Evolutionary conservation across 1,140 invertebrate genomes (phyloP).

Genomic region (Aphelinus atriplicis): DNA sequence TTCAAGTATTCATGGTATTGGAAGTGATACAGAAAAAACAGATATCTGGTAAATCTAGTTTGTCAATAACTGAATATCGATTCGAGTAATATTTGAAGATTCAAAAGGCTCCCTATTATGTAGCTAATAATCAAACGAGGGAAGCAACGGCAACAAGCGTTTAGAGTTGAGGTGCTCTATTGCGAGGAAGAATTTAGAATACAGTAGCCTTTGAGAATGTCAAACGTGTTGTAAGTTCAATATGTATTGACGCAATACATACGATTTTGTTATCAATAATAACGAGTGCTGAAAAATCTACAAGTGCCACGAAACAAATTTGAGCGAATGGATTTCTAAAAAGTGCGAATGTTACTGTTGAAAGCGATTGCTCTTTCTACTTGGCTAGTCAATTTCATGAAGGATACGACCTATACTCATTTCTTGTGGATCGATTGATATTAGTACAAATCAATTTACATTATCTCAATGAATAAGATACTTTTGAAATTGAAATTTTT

Average conservation of each 20-base stretch:
- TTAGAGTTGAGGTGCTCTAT: not conserved
- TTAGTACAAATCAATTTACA: too few relatives aligned
- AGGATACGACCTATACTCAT: too few relatives aligned
- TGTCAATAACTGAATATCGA: conserved; percentile 4
- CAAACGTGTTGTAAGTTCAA: conserved; percentile 5
- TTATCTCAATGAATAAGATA: too few relatives aligned
- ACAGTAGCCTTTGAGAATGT: conserved; percentile 11
- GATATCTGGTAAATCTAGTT: not conserved
- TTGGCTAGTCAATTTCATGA: too few relatives aligned
- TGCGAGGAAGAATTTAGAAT: not conserved
- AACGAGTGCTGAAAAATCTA: conserved; percentile 14
- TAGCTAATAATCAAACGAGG: not conserved
- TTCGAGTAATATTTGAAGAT: not conserved
- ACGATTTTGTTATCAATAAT: conserved; percentile 18
- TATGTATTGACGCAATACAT: conserved; percentile 21
- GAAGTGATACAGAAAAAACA: conserved; percentile 7
- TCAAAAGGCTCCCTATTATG: conserved; percentile 13
- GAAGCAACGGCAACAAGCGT: not conserved
- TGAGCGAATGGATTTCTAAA: conserved; percentile 3
- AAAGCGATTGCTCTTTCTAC: too few relatives aligned
- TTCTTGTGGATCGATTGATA: too few relatives aligned
- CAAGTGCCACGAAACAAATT: conserved; percentile 22
- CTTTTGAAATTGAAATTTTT: too few relatives aligned
- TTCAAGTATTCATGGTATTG: not conserved
- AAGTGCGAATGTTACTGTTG: not conserved